Evolutionary conservation across 2,113 vertebrate species (phyloP).

Genomic region (Pedionomus torquatus): DNA sequence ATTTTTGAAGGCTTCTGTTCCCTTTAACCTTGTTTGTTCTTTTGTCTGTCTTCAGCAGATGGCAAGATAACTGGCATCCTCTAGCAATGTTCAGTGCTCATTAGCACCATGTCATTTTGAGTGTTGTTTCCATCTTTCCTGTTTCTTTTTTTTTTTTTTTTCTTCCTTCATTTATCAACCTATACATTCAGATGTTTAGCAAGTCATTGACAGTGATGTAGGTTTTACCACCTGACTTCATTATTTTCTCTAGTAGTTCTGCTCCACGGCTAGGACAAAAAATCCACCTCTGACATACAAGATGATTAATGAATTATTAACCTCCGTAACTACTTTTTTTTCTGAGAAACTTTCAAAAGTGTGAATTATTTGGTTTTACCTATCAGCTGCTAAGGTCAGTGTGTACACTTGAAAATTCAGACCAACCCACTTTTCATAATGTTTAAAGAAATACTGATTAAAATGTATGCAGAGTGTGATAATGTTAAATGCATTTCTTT

Average conservation of each 20-base stretch:
- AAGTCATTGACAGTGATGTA: constrained; percentile 37
- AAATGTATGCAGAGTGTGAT: background rate
- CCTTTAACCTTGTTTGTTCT: constrained; percentile 61
- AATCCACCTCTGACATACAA: background rate
- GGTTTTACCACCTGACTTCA: constrained; percentile 8
- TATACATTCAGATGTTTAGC: constrained; percentile 39
- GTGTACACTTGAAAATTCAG: constrained; percentile 1
- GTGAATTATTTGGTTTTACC: constrained; percentile 31
- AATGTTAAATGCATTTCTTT: constrained; percentile 29
- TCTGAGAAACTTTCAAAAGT: background rate
- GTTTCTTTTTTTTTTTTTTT: constrained; percentile 35
- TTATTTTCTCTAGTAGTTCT: constrained; percentile 48
- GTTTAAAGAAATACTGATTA: constrained; percentile 22
- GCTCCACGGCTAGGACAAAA: background rate
- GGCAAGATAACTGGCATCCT: constrained; percentile 44
- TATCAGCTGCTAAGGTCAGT: background rate
- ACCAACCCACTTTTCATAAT: background rate
- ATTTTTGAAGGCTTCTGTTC: constrained; percentile 37
- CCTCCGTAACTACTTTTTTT: constrained; percentile 36
- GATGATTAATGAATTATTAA: constrained; percentile 64
- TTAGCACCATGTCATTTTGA: constrained; percentile 67
- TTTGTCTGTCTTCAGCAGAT: constrained; percentile 65
- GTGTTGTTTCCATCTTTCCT: constrained; percentile 43
- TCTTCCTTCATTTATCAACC: constrained; percentile 30
- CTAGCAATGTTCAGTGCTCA: constrained; percentile 50